These are phyloP conservation scores for Pogona vitticeps DNA, from an alignment of 2,113 vertebrate genomes.

Conservation along the genomic window DNA sequence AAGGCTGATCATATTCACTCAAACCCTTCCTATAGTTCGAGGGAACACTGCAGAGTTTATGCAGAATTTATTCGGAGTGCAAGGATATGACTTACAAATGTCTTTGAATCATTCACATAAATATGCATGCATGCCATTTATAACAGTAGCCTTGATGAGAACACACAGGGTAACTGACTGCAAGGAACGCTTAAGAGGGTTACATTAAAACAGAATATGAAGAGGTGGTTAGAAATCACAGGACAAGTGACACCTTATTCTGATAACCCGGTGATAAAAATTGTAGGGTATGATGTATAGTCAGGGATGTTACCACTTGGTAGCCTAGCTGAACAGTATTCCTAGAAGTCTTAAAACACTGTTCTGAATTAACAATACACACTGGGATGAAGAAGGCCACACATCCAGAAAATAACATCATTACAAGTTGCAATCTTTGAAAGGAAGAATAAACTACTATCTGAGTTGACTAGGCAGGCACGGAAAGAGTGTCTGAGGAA, in stretches of 20 bases:
- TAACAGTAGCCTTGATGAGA: constrained; percentile 85
- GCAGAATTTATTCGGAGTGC: constrained; percentile 74
- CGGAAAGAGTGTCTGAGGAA: neutral
- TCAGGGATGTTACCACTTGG: constrained; percentile 45
- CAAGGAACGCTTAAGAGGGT: constrained; percentile 76
- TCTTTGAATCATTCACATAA: constrained; percentile 83
- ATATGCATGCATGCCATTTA: constrained; percentile 81
- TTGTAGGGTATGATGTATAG: constrained; percentile 74
- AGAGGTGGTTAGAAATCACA: constrained; percentile 80
- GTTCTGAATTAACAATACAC: constrained; percentile 39
- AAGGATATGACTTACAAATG: constrained; percentile 82
- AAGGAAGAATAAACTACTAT: neutral
- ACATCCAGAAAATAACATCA: neutral
- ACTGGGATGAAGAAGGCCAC: constrained; percentile 10
- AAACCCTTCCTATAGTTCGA: constrained; percentile 60
- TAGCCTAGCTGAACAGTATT: constrained; percentile 53
- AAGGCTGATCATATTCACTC: constrained; percentile 48
- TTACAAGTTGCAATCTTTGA: neutral
- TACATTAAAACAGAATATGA: constrained; percentile 78
- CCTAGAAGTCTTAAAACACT: constrained; percentile 16
- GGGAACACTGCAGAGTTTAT: constrained; percentile 70
- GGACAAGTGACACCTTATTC: constrained; percentile 78
- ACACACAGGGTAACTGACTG: constrained; percentile 78
- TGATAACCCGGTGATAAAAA: constrained; percentile 81
- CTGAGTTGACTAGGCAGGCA: neutral